Evolutionary conservation across 2,113 vertebrate genomes (phyloP).

Genomic region (Tychaedon coryphoeus): DNA sequence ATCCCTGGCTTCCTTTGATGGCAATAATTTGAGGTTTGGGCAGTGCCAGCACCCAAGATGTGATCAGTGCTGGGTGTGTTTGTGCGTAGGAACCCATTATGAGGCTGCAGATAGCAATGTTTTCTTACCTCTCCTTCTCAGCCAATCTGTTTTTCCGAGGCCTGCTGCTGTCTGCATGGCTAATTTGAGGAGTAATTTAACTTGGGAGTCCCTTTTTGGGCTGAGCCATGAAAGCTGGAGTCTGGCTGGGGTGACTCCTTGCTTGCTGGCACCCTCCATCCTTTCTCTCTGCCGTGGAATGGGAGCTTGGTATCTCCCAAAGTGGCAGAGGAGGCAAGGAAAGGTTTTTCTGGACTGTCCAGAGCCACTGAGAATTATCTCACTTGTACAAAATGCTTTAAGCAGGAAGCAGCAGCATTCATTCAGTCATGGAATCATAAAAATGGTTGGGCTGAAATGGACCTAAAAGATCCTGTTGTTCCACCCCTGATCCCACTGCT

Average conservation of each 20-base stretch:
- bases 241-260: neutral
- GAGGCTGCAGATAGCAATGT: neutral
- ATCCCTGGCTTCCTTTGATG: neutral
- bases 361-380: neutral
- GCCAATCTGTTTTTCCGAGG: neutral
- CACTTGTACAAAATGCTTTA: neutral
- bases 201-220: neutral
- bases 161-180: neutral
- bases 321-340: neutral
- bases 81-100: neutral
- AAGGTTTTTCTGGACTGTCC: neutral
- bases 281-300: neutral
- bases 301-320: neutral
- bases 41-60: neutral
- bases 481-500: fast-evolving
- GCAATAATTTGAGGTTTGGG: neutral
- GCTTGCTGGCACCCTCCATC: neutral
- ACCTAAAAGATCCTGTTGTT: neutral
- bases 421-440: fast-evolving
- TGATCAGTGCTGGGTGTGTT: constrained; percentile 25
- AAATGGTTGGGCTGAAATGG: neutral
- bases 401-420: neutral
- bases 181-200: neutral
- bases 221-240: neutral
- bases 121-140: neutral